Base-by-base conservation (phyloP, 2,113 vertebrate genomes). In the Halcyon malimbica region DNA sequence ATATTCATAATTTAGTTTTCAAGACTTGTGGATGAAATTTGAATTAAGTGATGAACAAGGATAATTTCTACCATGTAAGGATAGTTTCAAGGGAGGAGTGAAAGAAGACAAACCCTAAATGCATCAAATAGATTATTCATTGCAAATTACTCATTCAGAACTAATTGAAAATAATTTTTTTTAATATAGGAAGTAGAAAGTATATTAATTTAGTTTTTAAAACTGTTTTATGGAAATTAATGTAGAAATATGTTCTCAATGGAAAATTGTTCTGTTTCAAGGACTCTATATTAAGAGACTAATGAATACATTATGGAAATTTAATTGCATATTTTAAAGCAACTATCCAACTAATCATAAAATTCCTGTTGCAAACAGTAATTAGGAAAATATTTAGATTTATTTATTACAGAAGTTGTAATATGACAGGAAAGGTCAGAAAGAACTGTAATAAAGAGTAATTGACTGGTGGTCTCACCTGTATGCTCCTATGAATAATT, bases 251-350 rank as follows among this genome's bases (percentile, higher is more conserved):
- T 42, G 62, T 93, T 90, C 94, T 95, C 86, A 79, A 56, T 92
- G 83, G 83, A 60, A 94, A 94, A 67, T 24, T 46, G 14, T 48
- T 62, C 51, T 51, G 31, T 68, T 96, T 90, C 68, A 94, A 83
- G 95, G 89, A 64, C 54, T 44, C 26, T 64, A 18, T 68, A 35
- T 65, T 92, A 86, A 63, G 51, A 92, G 46, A 63, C 39, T 37
- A 48, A 81, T 89, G 94, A 96, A 83, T 90, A 51, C 25, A 80
- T 93, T 86, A 93, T 53, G 71, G 90, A 86, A 77, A 89, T 67
- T 21, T 59, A 90, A 88, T 94, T 90, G 82, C 63, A 54, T 80
- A 70, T 93, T 93, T 96, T 73, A 80, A 80, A 88, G 75, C 63
- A 83, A 77, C 91, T 93, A 80, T 68, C 92, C 82, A 73, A 16